A percentile compares a stretch with the other conserved stretches of the same genome.
phyloP scores from a whole-genome alignment of 2,797 vertebrate genomes.

The Pitangus sulphuratus region DNA sequence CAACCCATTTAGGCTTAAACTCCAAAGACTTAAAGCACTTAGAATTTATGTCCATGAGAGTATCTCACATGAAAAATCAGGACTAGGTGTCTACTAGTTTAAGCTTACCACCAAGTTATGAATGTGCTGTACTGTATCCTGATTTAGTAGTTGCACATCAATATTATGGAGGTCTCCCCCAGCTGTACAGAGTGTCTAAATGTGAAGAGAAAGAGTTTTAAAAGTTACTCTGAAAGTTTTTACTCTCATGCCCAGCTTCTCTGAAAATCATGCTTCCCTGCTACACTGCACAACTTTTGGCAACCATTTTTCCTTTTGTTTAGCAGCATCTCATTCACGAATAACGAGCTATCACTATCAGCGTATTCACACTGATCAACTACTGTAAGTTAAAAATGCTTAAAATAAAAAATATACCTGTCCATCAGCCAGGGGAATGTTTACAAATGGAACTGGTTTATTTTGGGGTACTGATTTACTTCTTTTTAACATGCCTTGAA shows the following conservation, averaged over 20 bases:
- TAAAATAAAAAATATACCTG: constrained; percentile 67
- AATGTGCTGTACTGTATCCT: constrained; percentile 82
- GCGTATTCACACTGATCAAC: neutral
- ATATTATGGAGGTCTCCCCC: constrained; percentile 81
- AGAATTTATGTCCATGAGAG: neutral
- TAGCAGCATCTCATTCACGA: neutral
- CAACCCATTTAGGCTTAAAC: neutral
- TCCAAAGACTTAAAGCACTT: neutral
- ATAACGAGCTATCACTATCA: neutral
- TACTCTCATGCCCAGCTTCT: neutral
- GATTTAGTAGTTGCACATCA: constrained; percentile 80
- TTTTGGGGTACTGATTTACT: constrained; percentile 37
- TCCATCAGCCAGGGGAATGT: constrained; percentile 84
- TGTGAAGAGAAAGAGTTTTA: neutral
- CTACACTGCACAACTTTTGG: neutral
- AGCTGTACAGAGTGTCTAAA: constrained; percentile 80
- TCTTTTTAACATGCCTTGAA: constrained; percentile 26
- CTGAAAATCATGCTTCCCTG: neutral
- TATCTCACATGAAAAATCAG: neutral
- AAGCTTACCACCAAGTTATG: constrained; percentile 81
- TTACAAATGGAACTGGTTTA: constrained; percentile 67
- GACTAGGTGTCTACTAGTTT: neutral
- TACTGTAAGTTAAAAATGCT: neutral
- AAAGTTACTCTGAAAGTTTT: neutral
- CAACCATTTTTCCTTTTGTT: neutral